Percentiles rank a stretch among this genome's conserved stretches.
These are phyloP conservation scores for Leptinotarsa rubiginosa DNA, from an alignment of 2,888 invertebrate genomes.

Conservation along the genomic window DNA sequence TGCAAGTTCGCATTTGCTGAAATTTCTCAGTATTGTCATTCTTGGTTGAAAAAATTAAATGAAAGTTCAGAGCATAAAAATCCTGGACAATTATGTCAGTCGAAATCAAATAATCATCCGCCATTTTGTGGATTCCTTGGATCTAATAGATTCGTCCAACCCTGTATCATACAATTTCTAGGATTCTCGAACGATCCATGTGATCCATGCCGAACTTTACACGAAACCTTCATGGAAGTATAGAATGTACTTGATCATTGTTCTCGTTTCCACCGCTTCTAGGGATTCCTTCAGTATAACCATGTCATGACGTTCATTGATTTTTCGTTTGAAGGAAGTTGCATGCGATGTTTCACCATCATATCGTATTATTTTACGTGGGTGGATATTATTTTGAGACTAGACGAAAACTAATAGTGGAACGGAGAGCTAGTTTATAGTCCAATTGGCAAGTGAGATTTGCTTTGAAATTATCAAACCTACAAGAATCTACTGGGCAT, in stretches of 20 bases:
- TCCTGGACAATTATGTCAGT: too few relatives aligned
- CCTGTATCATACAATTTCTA: too few relatives aligned
- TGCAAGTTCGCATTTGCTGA: too few relatives aligned
- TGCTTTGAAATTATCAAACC: too few relatives aligned
- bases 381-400: not conserved
- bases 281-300: conserved; percentile 55
- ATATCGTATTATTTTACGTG: not conserved
- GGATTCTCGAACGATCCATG: not conserved
- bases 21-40: too few relatives aligned
- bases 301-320: conserved; percentile 36
- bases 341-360: conserved; percentile 11
- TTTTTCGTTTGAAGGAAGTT: conserved; percentile 37
- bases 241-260: conserved; percentile 48
- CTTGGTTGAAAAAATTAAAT: too few relatives aligned
- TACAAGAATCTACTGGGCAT: too few relatives aligned
- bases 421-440: not conserved
- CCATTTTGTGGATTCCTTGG: too few relatives aligned
- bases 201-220: not conserved
- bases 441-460: not conserved
- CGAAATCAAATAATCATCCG: too few relatives aligned
- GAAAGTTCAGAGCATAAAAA: too few relatives aligned
- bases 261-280: conserved; percentile 56
- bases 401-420: not conserved
- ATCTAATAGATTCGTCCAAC: too few relatives aligned
- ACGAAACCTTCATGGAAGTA: conserved; percentile 36